Evolutionary conservation across 1,140 invertebrate species (phyloP).

Genomic region (Dreissena polymorpha): DNA sequence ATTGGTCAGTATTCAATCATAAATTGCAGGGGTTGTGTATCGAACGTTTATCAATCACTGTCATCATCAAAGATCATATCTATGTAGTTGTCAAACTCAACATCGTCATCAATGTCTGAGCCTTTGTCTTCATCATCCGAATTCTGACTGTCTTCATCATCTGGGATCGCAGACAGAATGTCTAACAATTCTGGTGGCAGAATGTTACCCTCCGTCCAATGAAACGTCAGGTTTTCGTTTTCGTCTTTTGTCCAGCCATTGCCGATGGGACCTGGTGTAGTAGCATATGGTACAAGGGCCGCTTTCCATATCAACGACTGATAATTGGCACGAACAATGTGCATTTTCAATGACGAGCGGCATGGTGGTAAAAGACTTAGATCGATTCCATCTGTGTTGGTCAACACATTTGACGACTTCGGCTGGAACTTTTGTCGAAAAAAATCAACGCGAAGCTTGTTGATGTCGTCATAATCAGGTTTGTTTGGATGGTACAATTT

Average conservation of each 20-base stretch:
- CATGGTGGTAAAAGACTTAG: slow-evolving; percentile 16
- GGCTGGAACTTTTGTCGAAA: neutral
- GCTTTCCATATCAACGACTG: neutral
- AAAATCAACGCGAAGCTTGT: neutral
- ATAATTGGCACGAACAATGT: slow-evolving; percentile 8
- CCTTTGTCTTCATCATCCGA: too few species aligned
- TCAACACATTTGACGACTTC: neutral
- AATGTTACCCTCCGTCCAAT: slow-evolving; percentile 3
- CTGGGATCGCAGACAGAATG: neutral
- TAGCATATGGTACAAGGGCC: neutral
- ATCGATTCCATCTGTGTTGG: slow-evolving; percentile 10
- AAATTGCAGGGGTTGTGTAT: too few species aligned
- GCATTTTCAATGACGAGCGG: neutral
- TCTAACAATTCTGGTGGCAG: slow-evolving; percentile 3
- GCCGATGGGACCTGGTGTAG: neutral
- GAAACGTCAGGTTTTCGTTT: neutral
- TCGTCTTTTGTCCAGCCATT: slow-evolving; percentile 6
- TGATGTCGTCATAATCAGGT: neutral
- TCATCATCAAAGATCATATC: too few species aligned
- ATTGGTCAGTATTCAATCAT: too few species aligned
- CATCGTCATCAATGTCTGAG: too few species aligned
- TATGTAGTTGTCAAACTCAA: too few species aligned
- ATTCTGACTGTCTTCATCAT: too few species aligned
- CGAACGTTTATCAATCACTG: too few species aligned
- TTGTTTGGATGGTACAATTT: neutral